These are phyloP conservation scores for Amphipyra tragopoginis DNA, from an alignment of 2,888 invertebrate genomes.

Conservation along the genomic window DNA sequence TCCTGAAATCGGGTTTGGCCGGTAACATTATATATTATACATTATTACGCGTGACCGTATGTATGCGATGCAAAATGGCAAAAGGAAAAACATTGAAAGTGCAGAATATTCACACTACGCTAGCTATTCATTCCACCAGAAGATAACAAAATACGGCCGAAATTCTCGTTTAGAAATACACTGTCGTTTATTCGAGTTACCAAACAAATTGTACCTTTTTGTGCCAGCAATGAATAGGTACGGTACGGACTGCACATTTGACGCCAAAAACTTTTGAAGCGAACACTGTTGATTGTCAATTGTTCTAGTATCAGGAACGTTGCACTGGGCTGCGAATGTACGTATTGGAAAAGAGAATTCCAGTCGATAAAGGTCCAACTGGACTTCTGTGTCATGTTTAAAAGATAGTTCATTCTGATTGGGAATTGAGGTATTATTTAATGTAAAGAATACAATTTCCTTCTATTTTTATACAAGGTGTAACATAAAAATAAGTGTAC, in stretches of 20 bases:
- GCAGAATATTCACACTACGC: constrained; percentile 36
- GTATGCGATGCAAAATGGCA: too few species aligned
- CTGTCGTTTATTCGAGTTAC: constrained; percentile 57
- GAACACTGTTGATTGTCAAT: constrained; percentile 60
- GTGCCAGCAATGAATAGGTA: constrained; percentile 46
- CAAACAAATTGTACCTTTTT: constrained; percentile 59
- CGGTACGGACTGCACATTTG: constrained; percentile 33
- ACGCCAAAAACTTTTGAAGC: constrained; percentile 40
- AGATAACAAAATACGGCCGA: constrained; percentile 50
- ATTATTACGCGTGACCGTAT: too few species aligned
- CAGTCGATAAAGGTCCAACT: too few species aligned
- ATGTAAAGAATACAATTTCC: too few species aligned
- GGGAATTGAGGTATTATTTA: too few species aligned
- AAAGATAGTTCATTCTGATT: too few species aligned
- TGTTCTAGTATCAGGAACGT: constrained; percentile 43
- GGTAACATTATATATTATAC: too few species aligned
- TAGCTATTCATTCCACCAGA: constrained; percentile 42
- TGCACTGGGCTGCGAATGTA: neutral
- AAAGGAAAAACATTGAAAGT: constrained; percentile 20
- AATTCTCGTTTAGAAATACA: constrained; percentile 56
- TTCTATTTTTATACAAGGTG: too few species aligned
- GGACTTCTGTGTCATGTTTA: too few species aligned
- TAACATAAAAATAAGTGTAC: too few species aligned
- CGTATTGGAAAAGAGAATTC: constrained; percentile 1
- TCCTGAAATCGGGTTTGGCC: too few species aligned